Conservation (phyloP, 2,113 vertebrate species). For the Elanus axillaris region DNA sequence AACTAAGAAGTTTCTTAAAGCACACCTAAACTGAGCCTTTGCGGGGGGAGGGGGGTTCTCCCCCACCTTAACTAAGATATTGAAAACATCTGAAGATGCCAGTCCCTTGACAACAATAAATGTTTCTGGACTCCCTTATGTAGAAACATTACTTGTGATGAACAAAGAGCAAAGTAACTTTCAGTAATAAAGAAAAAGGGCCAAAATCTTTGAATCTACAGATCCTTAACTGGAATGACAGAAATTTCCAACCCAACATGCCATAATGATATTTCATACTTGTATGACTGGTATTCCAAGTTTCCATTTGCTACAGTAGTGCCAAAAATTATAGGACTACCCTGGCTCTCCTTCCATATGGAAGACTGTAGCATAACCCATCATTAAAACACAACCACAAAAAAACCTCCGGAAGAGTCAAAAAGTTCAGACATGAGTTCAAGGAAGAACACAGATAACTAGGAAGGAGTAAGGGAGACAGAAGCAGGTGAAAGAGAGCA, state of each 20-base stretch:
- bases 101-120: not conserved
- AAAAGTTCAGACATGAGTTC: not conserved
- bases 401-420: not conserved
- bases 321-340: conserved; percentile 29
- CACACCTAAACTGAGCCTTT: not conserved
- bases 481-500: not conserved
- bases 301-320: not conserved
- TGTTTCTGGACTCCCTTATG: not conserved
- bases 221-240: not conserved
- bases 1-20: not conserved
- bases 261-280: conserved; percentile 16
- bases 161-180: not conserved
- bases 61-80: not conserved
- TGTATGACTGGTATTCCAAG: conserved; percentile 47
- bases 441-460: not conserved
- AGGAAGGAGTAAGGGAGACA: not conserved
- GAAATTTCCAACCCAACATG: conserved; percentile 18
- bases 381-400: not conserved
- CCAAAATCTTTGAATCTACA: not conserved
- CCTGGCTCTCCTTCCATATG: conserved; percentile 7
- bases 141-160: not conserved
- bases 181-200: not conserved
- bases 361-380: not conserved
- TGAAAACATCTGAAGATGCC: not conserved
- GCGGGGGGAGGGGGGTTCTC: too few species aligned